Conservation (phyloP, 37 sponge, comb jelly and placozoan species). For the Ephydatia muelleri region DNA sequence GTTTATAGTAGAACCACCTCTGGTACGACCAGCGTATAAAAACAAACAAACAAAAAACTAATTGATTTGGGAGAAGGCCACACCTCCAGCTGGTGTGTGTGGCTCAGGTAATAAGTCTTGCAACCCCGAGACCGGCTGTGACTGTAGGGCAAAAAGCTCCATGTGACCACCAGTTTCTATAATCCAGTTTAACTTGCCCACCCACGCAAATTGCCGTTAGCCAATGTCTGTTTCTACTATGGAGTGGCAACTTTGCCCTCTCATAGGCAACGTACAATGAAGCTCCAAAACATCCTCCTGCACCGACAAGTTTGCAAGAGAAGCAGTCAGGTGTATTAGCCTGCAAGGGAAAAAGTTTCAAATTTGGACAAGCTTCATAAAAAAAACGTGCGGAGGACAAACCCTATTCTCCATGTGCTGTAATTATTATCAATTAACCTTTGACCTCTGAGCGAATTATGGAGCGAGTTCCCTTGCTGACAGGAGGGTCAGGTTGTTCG, state of each 20-base stretch:
- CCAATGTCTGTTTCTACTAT: conserved; percentile 43
- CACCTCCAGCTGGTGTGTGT: too few species aligned
- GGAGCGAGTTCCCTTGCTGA: neutral
- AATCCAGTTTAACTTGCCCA: neutral
- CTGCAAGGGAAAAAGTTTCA: neutral
- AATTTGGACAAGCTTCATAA: neutral
- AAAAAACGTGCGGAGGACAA: neutral
- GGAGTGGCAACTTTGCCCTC: conserved; percentile 33
- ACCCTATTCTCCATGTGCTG: neutral
- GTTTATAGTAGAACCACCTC: too few species aligned
- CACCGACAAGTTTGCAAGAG: conserved; percentile 68
- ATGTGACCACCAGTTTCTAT: neutral
- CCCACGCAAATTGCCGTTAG: conserved; percentile 43
- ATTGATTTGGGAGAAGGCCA: too few species aligned
- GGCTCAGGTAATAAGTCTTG: conserved; percentile 43
- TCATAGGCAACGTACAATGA: conserved; percentile 58
- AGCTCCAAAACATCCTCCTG: conserved; percentile 74
- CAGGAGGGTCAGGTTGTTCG: neutral
- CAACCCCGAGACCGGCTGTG: conserved; percentile 62
- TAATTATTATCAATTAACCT: neutral
- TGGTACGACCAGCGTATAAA: too few species aligned
- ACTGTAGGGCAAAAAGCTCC: conserved; percentile 5
- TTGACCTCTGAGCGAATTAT: neutral
- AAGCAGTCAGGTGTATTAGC: conserved; percentile 40
- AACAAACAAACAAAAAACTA: too few species aligned